Conservation (phyloP, 2,888 invertebrate species). For the Cantharis lateralis region DNA sequence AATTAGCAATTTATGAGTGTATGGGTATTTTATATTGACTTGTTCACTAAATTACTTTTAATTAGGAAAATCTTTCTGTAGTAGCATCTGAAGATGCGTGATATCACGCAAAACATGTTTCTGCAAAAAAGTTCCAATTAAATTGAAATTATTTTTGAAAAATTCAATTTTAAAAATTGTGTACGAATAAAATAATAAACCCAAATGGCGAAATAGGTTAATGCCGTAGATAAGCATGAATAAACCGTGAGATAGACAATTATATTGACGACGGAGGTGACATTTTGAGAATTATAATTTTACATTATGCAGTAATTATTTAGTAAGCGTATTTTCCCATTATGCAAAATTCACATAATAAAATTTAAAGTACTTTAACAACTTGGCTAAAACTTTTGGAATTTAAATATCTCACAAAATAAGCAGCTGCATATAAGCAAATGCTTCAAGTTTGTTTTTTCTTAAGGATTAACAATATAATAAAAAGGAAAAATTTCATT, state of each 20-base stretch:
- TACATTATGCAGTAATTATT: not conserved
- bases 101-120: no score
- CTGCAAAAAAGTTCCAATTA: no score
- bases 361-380: not conserved
- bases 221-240: not conserved
- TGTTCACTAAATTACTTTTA: no score
- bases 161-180: no score
- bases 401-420: not conserved
- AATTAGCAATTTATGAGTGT: no score
- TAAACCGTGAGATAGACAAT: not conserved
- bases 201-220: not conserved
- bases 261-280: not conserved
- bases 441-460: not conserved
- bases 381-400: not conserved
- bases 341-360: not conserved
- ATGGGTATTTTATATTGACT: no score
- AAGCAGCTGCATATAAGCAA: not conserved
- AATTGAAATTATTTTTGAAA: no score
- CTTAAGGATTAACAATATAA: not conserved
- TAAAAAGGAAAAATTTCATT: not conserved
- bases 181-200: not conserved
- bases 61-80: no score
- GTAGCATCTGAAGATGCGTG: no score
- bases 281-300: not conserved
- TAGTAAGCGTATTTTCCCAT: not conserved